Evolutionary conservation across 2,888 invertebrate genomes (phyloP).

Genomic region (Biston stratarius): DNA sequence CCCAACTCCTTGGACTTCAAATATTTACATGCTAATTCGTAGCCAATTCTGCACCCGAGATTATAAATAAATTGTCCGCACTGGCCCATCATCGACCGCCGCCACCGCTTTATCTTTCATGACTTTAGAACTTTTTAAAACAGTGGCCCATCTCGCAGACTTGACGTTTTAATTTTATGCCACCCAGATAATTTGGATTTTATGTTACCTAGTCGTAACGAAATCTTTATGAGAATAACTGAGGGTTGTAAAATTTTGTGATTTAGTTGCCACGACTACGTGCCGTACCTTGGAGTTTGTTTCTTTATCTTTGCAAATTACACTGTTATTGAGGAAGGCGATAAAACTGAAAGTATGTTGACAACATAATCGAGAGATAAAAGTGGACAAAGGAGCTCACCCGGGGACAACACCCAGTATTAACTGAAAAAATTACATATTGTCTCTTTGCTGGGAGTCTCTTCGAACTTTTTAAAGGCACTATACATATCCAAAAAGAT

Average conservation of each 20-base stretch:
- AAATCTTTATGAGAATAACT: slow-evolving; percentile 59
- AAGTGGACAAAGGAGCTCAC: slow-evolving; percentile 14
- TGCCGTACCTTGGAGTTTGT: slow-evolving; percentile 35
- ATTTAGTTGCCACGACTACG: slow-evolving; percentile 46
- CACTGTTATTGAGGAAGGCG: slow-evolving; percentile 38
- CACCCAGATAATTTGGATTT: slow-evolving; percentile 74
- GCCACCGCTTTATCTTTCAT: slow-evolving; percentile 80
- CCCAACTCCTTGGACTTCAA: slow-evolving; percentile 83
- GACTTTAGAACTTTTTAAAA: slow-evolving; percentile 79
- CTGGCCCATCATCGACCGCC: slow-evolving; percentile 72
- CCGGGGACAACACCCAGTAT: slow-evolving; percentile 29
- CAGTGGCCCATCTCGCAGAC: slow-evolving; percentile 61
- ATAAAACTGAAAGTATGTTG: slow-evolving; percentile 28
- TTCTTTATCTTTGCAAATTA: slow-evolving; percentile 40
- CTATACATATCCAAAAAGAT: background rate
- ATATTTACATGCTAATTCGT: slow-evolving; percentile 86
- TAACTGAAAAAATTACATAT: slow-evolving; percentile 27
- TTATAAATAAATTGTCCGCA: slow-evolving; percentile 83
- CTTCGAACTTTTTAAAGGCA: slow-evolving; percentile 9
- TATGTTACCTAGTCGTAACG: slow-evolving; percentile 63
- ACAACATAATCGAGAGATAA: slow-evolving; percentile 59
- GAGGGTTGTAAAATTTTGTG: slow-evolving; percentile 54
- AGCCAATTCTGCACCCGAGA: slow-evolving; percentile 83
- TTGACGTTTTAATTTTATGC: slow-evolving; percentile 77
- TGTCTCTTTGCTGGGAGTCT: slow-evolving; percentile 9